phyloP scores from a whole-genome alignment of 2,888 invertebrate genomes.

The Synanthedon andrenaeformis region DNA sequence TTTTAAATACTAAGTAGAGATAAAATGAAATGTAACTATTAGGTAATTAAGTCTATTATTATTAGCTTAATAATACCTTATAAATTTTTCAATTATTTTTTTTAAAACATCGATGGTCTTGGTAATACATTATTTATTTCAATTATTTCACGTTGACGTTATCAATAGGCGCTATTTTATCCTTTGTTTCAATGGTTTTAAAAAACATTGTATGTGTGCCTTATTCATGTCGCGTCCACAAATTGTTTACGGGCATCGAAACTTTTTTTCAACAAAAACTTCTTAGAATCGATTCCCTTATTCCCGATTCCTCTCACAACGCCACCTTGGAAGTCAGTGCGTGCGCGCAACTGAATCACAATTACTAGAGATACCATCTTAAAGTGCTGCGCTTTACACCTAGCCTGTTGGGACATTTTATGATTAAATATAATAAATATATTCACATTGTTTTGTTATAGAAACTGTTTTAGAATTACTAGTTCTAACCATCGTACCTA shows the following conservation, averaged over 20 bases:
- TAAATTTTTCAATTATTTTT: too few species aligned
- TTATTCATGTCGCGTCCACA: constrained; percentile 25
- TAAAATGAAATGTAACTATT: too few species aligned
- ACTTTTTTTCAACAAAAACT: constrained; percentile 35
- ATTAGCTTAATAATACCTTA: too few species aligned
- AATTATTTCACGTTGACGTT: too few species aligned
- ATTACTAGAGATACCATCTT: constrained; percentile 28
- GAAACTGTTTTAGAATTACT: background rate
- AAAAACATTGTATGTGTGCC: too few species aligned
- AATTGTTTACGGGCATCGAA: constrained; percentile 43
- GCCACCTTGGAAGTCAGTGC: constrained; percentile 8
- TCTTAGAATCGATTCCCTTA: constrained; percentile 28
- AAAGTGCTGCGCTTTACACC: constrained; percentile 16
- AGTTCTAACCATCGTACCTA: too few species aligned
- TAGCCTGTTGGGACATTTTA: constrained; percentile 3
- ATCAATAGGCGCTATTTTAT: too few species aligned
- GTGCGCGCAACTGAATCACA: constrained; percentile 24
- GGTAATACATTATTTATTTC: too few species aligned
- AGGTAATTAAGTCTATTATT: too few species aligned
- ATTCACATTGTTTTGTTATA: background rate
- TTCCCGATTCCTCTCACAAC: constrained; percentile 46
- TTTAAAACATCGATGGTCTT: too few species aligned
- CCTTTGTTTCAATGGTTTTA: too few species aligned
- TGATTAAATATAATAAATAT: constrained; percentile 1
- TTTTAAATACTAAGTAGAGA: too few species aligned